Base-by-base conservation (phyloP, 1,140 invertebrate species). In the Trissolcus basalis region DNA sequence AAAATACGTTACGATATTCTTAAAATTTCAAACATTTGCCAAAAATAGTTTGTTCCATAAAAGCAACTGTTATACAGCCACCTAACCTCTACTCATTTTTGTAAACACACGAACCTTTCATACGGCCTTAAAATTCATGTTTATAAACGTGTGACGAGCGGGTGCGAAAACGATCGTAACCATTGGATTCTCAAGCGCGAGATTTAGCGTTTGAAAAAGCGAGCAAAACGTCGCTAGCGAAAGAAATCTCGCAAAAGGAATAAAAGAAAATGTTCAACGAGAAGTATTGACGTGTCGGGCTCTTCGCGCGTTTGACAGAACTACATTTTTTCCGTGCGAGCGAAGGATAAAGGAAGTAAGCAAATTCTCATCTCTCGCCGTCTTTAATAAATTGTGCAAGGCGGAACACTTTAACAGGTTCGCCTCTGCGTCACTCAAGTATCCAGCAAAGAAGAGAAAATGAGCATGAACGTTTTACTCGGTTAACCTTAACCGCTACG, bases 331-430 rank as follows among this genome's bases (percentile, higher is more conserved):
- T 83, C 81, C 81, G 72, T 71, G 77, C 78, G 77, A 79, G 65
- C 60, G 71, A 64, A 43, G 68, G 63, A 69, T 77, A 61, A 70
- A 80, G 70, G 59, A 63, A 61, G 60, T 59, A 49, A 33, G 45
- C 36, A 67, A 78, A 73, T 78, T 67, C 54, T 82, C 77, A 79
- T 81, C 78, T 76, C 80, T 82, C 79, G 76, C 70, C 80, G 83
- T 74, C 80, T 80, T 82, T 83, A 82, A 83, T 82, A 83, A 83
- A 83, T 84, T 85, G 83, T 83, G 83, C 83, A 85, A 80, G 80
- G 83, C 82, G 83, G 82, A 85, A 85, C 80, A 82, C 83, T 85
- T 85, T 85, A 85, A 83, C 80, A 78, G 82, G 77, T 74, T 80
- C 68, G 68, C 11, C 59, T 49, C 10, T 44, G 11, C 58, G 56